Evolutionary conservation across 2,797 vertebrate genomes (phyloP), one percentile per base, ranked within the genome.

Genomic region (Avahi laniger): DNA sequence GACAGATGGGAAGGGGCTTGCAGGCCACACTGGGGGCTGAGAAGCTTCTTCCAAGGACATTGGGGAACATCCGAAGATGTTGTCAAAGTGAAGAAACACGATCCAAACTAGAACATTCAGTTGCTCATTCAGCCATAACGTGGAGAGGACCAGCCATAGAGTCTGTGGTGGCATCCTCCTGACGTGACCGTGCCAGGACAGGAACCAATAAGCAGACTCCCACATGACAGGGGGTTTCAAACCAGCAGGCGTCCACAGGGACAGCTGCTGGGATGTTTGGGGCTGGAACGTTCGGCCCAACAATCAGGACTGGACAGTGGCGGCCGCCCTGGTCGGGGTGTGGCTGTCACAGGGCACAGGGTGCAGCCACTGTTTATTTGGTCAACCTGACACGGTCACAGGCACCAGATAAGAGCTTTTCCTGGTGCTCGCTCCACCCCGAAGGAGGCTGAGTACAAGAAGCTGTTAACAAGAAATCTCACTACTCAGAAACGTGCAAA

Each of bases 221-320:
- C 24, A 2, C 38, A 4, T 0, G 5, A 50, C 52, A 3, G 30
- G 0, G 3, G 63, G 15, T 3, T 4, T 65, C 80, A 17, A 50
- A 10, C 22, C 17, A 24, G 48, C 35, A 50, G 43, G 28, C 12
- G 38, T 73, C 59, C 30, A 30, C 0, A 30, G 1, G 43, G n/a
- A 63, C 61, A 30, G 92, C n/a, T 14, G 20, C 18, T 7, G 52
- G 8, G n/a, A 48, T 78, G 18, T 63, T 13, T 54, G 80, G 75
- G 30, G 52, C 54, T 54, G 26, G 26, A 65, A 38, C 10, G 11
- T 33, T 41, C 5, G 28, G 46, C 78, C 78, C 59, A 12, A 15
- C 22, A 6, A 61, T 50, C 73, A 0, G 0, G 30, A 24, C 30
- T 41, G 41, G 0, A 0, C 18, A n/a, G 67, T 22, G 75, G 26